Conservation (phyloP, 2,113 vertebrate genomes). For the Stigmatopora nigra region DNA sequence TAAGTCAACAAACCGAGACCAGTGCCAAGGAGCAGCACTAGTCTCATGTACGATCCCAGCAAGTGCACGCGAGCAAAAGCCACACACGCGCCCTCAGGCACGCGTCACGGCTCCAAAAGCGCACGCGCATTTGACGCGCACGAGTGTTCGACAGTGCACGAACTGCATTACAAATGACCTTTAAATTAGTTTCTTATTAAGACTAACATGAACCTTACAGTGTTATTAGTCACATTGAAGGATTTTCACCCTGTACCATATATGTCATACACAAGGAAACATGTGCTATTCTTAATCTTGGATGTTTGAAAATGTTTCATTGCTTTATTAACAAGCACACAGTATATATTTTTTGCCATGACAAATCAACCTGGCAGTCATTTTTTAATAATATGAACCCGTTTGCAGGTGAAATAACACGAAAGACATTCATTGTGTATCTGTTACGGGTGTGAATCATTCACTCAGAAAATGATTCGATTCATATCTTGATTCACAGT, state of each 20-base stretch:
- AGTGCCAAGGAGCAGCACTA: background rate
- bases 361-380: no score
- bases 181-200: background rate
- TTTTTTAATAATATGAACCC: no score
- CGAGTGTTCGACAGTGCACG: background rate
- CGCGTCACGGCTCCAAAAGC: slow-evolving; percentile 3
- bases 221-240: background rate
- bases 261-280: background rate
- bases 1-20: background rate
- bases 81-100: background rate
- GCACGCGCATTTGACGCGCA: slow-evolving; percentile 21
- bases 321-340: no score
- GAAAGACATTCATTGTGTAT: no score
- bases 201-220: background rate
- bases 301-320: no score
- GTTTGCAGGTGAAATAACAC: no score
- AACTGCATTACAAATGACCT: background rate
- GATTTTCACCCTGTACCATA: background rate
- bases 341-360: no score
- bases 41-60: slow-evolving; percentile 7
- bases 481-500: no score
- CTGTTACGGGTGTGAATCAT: no score
- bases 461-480: no score
- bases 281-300: background rate
- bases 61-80: slow-evolving; percentile 13